A percentile compares a stretch with the other conserved stretches of the same genome.
Evolutionary conservation across 2,888 invertebrate species (phyloP).

Genomic region (Coleophora deauratella): DNA sequence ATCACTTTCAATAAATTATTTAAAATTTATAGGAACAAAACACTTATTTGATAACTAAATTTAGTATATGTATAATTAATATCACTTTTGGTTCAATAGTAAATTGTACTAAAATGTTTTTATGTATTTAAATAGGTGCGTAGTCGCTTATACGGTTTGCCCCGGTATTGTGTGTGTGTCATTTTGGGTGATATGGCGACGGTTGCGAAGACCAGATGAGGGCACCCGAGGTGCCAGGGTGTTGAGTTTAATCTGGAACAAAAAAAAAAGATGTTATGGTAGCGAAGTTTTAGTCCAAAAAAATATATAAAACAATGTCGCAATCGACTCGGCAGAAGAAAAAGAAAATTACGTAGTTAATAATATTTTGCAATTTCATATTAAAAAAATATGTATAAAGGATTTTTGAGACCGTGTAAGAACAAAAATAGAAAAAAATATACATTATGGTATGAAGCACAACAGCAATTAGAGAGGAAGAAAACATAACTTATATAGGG

Average conservation of each 20-base stretch:
- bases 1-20: constrained; percentile 45
- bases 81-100: constrained; percentile 25
- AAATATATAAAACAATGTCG: too few relatives aligned
- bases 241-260: constrained; percentile 42
- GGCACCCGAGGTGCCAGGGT: constrained; percentile 31
- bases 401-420: too few relatives aligned
- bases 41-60: constrained; percentile 8
- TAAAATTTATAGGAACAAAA: constrained; percentile 25
- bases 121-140: constrained; percentile 61
- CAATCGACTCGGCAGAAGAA: too few relatives aligned
- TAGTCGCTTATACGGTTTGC: constrained; percentile 49
- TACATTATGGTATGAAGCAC: too few relatives aligned
- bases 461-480: too few relatives aligned
- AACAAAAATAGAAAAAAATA: too few relatives aligned
- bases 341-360: too few relatives aligned
- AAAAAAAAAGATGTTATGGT: constrained; percentile 18
- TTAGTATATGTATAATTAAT: constrained; percentile 30
- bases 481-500: too few relatives aligned
- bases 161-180: constrained; percentile 46
- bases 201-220: constrained; percentile 19
- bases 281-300: too few relatives aligned
- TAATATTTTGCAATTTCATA: too few relatives aligned
- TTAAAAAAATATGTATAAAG: too few relatives aligned
- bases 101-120: constrained; percentile 15
- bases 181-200: constrained; percentile 45